Conservation (phyloP, 1,140 invertebrate species). For the Lasaia peninsularis region DNA sequence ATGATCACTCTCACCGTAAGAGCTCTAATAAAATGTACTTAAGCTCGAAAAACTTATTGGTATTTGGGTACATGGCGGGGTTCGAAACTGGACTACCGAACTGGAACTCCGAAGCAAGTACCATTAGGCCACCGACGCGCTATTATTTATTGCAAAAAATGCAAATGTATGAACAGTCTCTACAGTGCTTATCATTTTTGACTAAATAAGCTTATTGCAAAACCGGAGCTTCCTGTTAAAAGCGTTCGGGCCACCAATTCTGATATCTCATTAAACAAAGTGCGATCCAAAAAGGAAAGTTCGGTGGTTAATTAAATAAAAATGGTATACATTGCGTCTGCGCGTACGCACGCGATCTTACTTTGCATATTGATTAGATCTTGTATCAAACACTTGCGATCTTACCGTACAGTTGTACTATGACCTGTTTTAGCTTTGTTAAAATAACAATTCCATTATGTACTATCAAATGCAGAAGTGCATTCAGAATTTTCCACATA, state of each 20-base stretch:
- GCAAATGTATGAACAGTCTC: background rate
- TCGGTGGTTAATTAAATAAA: constrained; percentile 57
- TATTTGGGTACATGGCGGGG: too few relatives aligned
- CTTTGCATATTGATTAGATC: constrained; percentile 60
- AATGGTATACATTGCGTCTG: constrained; percentile 33
- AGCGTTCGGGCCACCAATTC: constrained; percentile 19
- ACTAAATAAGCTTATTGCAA: background rate
- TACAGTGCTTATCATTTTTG: background rate
- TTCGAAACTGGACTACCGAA: too few relatives aligned
- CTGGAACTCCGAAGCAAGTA: too few relatives aligned
- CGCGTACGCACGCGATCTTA: constrained; percentile 40
- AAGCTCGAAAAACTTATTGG: too few relatives aligned
- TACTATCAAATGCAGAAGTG: background rate
- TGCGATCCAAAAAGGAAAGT: constrained; percentile 40
- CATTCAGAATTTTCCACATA: background rate
- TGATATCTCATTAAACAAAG: constrained; percentile 33
- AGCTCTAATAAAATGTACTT: too few relatives aligned
- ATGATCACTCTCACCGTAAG: too few relatives aligned
- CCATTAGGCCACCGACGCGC: too few relatives aligned
- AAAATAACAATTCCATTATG: background rate
- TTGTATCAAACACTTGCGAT: background rate
- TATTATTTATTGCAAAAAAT: too few relatives aligned
- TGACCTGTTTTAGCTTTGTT: background rate
- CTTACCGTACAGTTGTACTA: constrained; percentile 4
- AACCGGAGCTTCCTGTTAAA: constrained; percentile 6